phyloP scores from a whole-genome alignment of 2,113 vertebrate genomes.

The Mirza zaza region DNA sequence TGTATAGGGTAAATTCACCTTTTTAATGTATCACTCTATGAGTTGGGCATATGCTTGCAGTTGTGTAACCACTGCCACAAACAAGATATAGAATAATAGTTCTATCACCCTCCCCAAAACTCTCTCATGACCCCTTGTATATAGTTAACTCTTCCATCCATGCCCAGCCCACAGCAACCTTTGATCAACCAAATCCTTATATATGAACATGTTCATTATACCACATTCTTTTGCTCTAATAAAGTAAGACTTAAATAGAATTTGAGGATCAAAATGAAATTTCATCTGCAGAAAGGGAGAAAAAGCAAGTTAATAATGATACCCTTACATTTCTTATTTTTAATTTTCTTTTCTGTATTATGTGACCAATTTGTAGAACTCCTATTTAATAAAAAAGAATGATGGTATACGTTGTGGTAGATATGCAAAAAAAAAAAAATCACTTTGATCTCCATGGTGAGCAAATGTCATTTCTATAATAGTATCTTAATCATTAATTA shows the following conservation, averaged over 20 bases:
- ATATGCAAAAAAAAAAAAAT: not conserved
- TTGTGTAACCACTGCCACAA: not conserved
- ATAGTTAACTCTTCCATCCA: not conserved
- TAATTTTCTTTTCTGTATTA: not conserved
- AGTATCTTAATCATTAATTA: constrained; percentile 54
- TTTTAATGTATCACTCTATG: not conserved
- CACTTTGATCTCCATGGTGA: not conserved
- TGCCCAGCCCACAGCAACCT: not conserved
- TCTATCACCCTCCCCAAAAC: not conserved
- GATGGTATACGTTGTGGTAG: not conserved
- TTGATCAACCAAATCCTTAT: not conserved
- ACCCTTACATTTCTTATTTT: not conserved
- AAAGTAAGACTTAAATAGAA: not conserved
- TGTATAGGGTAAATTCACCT: not conserved
- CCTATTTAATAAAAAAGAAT: not conserved
- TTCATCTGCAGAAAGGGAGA: constrained; percentile 72
- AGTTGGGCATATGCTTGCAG: not conserved
- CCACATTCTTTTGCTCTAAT: not conserved
- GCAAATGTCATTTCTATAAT: constrained; percentile 41
- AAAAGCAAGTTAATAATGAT: not conserved
- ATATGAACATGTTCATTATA: not conserved
- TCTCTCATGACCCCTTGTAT: not conserved
- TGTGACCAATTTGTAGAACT: not conserved
- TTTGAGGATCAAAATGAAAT: constrained; percentile 80
- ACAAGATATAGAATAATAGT: not conserved